Base-by-base conservation (phyloP, 2,888 invertebrate species). In the Lysandra bellargus region DNA sequence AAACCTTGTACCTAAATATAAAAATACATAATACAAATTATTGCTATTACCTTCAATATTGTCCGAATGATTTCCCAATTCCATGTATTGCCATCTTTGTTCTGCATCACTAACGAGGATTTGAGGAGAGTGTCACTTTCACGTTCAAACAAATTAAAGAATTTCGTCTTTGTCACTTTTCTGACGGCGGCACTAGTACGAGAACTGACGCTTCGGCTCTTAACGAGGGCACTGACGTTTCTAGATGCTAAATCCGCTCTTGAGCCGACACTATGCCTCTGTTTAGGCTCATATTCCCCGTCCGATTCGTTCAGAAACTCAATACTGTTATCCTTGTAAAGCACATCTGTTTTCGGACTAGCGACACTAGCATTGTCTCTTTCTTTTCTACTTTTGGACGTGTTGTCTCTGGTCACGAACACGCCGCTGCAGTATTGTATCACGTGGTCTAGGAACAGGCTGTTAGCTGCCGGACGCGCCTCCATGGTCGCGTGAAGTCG, bases 51-150 rank as follows among this genome's bases (percentile, higher is more conserved):
- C 95, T 97, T 97, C 49, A 98, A 92, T 85, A 98, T 96, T 72
- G 97, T 96, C 81, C 97, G 95, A 81, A 99, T 97, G n/a, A 98
- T 95, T 85, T 97, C 97, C 99, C 99, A 99, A 88, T 99, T 97
- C 99, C 99, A 99, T 0, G 96, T 95, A 80, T 96, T 96, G 4
- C 97, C 97, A 85, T 98, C 98, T 84, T 97, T 97, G 80, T 96
- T 96, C 80, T 95, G 95, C 84, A 98, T 95, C 4, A 99, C 98
- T 82, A 97, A 96, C 1, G 98, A 97, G 83, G 98, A 97, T 85
- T 97, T 96, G 30, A 99, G 95, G 82, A 96, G 91, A 84, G 96
- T 96, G 86, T 97, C 96, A 84, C 95, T 93, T 81, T 96, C 96
- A 78, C 96, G 94, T 80, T 96, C 96, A 82, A 96, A 95, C 82